Evolutionary conservation across 2,797 vertebrate species (phyloP), one percentile per base, ranked within the genome.

Genomic region (Rhinogobio ventralis): DNA sequence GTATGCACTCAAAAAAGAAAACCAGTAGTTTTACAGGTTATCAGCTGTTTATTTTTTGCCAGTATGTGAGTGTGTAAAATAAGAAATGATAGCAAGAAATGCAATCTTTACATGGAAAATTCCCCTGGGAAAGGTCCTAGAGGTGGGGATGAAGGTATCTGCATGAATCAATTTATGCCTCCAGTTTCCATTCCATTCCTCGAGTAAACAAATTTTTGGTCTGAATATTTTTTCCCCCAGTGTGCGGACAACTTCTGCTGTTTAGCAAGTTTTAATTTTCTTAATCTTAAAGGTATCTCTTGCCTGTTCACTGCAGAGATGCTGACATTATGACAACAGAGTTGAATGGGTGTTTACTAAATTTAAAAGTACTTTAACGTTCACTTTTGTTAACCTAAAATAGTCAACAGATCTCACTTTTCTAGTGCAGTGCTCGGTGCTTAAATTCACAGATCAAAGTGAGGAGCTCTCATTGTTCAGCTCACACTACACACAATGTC

Each of bases 401-500:
- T 64, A 14, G 33, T 60, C 36, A 68, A 84, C 82, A 80, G 84
- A 87, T 92, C 90, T 92, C 92, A 91, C 86, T 87, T 64, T 10
- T 49, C n/a, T 85, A 20, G 87, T 57, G 64, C 66, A 81, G 79
- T 57, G 71, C 86, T 69, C 83, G 86, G 87, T 84, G 86, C 81
- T 62, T 85, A 86, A 86, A 93, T 91, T 94, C 91, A 89, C 14
- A 79, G 88, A 86, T 90, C 89, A 19, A 88, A 91, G 88, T 86
- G 51, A 86, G 78, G 68, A 17, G 78, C 51, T 46, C 19, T 66
- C 39, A 68, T 60, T 87, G 76, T 81, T 64, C 72, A 85, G 84
- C 82, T 89, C 60, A 2, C 85, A 86, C 76, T 89, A 62, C 23
- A 64, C 91, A 94, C 94, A 95, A 93, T 91, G 90, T 88, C 73